Conservation (phyloP, 2,888 invertebrate genomes). For the Tanytarsus gracilentus region DNA sequence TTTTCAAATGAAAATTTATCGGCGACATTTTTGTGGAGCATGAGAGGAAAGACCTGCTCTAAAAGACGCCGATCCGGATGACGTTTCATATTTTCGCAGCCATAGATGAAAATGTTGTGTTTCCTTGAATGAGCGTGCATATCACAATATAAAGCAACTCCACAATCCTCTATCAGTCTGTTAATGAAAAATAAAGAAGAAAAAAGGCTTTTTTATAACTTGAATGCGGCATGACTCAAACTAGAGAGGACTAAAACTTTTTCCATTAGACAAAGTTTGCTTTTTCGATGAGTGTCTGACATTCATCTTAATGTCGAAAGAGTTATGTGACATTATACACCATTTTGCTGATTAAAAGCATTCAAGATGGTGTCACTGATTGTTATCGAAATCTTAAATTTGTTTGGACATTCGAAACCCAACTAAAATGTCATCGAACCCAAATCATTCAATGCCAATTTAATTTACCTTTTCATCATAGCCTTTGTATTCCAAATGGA, state of each 20-base stretch:
- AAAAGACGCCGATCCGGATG: constrained; percentile 68
- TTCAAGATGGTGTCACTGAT: too few relatives aligned
- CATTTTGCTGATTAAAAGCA: too few relatives aligned
- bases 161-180: constrained; percentile 80
- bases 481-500: constrained; percentile 91
- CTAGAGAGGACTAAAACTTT: too few relatives aligned
- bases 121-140: constrained; percentile 90
- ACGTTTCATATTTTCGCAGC: constrained; percentile 74
- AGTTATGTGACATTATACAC: too few relatives aligned
- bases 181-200: not conserved
- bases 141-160: constrained; percentile 83
- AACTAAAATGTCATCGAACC: too few relatives aligned
- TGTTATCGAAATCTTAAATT: too few relatives aligned
- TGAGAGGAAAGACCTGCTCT: constrained; percentile 89
- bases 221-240: not conserved
- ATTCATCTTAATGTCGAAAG: too few relatives aligned
- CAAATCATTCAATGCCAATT: too few relatives aligned
- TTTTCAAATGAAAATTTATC: constrained; percentile 93
- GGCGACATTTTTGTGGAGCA: constrained; percentile 85
- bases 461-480: constrained; percentile 64
- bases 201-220: not conserved
- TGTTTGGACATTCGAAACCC: too few relatives aligned
- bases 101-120: constrained; percentile 94
- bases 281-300: too few relatives aligned
- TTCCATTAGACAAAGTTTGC: too few relatives aligned